phyloP scores from a whole-genome alignment of 2,888 invertebrate species.

The Pristionchus arcanus region DNA sequence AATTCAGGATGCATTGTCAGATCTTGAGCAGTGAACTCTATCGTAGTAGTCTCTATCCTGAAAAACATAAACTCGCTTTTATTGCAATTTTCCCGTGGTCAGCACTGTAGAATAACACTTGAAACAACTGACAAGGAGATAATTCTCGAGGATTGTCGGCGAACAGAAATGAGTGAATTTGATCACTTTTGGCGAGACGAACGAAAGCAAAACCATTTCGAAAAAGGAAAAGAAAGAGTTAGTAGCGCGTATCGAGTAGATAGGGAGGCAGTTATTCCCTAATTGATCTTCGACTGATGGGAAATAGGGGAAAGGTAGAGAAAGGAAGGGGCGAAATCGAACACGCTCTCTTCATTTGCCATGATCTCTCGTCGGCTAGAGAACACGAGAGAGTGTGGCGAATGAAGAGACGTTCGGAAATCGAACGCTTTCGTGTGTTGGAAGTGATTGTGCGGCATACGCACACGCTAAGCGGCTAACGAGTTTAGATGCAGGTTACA shows the following conservation, averaged over 20 bases:
- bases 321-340: background rate
- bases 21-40: no score
- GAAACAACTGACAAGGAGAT: background rate
- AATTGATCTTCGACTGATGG: constrained; percentile 38
- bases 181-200: background rate
- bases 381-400: background rate
- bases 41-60: no score
- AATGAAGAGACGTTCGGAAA: background rate
- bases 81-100: background rate
- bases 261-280: constrained; percentile 24
- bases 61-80: background rate
- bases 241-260: background rate
- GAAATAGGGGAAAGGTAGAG: background rate
- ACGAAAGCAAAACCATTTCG: background rate
- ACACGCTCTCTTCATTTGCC: background rate
- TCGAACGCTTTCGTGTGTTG: background rate
- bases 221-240: background rate
- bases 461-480: background rate
- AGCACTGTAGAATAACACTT: background rate
- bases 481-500: background rate
- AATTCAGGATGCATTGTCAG: no score
- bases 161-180: background rate
- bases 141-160: background rate
- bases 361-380: background rate
- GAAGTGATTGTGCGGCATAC: background rate